Conservation (phyloP, 2,113 vertebrate genomes). For the Artemisiospiza belli region DNA sequence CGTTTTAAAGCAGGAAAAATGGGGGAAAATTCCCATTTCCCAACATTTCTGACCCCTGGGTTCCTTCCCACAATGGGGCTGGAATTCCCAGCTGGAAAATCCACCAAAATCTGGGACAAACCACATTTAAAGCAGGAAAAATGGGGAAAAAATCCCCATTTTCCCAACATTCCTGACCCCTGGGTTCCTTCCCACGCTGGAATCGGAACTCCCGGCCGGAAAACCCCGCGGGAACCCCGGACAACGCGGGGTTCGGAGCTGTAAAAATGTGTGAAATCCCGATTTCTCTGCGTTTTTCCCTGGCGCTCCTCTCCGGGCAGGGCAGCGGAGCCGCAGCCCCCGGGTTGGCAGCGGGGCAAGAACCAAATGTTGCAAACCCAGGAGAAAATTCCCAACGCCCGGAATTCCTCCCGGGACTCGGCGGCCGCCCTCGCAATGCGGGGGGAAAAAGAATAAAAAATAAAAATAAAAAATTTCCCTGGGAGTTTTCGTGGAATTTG, state of each 20-base stretch:
- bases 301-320: neutral
- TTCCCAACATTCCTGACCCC: neutral
- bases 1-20: neutral
- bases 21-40: neutral
- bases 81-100: too few relatives aligned
- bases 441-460: neutral
- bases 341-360: neutral
- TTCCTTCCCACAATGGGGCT: too few relatives aligned
- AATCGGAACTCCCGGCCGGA: neutral
- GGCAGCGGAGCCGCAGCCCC: neutral
- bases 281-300: rapidly evolving
- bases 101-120: too few relatives aligned
- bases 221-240: rapidly evolving
- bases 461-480: neutral
- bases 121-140: too few relatives aligned
- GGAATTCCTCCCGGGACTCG: neutral
- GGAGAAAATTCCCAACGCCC: neutral
- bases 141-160: too few relatives aligned
- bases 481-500: too few relatives aligned
- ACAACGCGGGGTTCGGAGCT: neutral
- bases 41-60: neutral
- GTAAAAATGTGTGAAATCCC: neutral
- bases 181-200: too few relatives aligned
- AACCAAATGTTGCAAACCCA: neutral
- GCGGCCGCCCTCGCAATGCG: neutral